Conservation (phyloP, 2,888 invertebrate genomes). For the Peribatodes rhomboidaria region DNA sequence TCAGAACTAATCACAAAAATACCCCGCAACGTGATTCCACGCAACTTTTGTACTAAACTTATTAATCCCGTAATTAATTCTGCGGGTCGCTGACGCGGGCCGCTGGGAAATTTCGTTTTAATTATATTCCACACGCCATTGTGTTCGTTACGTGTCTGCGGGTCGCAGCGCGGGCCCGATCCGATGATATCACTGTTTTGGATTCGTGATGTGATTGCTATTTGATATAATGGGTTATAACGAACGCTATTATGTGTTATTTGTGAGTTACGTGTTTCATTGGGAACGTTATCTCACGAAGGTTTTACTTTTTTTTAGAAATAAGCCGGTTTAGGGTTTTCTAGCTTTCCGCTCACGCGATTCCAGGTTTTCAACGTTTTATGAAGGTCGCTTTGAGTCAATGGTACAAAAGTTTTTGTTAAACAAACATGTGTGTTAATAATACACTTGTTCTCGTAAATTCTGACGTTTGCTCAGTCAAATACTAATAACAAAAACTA, state of each 20-base stretch:
- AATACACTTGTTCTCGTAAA: too few relatives aligned
- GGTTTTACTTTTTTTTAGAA: neutral
- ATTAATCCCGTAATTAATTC: slow-evolving; percentile 32
- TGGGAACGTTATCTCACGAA: slow-evolving; percentile 12
- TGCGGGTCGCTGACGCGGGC: slow-evolving; percentile 21
- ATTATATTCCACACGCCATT: slow-evolving; percentile 31
- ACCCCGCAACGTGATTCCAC: slow-evolving; percentile 8
- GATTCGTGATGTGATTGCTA: slow-evolving; percentile 17
- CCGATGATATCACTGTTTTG: slow-evolving; percentile 12
- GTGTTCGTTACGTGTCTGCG: slow-evolving; percentile 24
- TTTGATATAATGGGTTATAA: slow-evolving; percentile 12
- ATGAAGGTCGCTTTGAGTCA: too few relatives aligned
- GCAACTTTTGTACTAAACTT: slow-evolving; percentile 24
- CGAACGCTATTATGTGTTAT: slow-evolving; percentile 7
- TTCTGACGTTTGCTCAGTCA: too few relatives aligned
- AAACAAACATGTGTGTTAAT: too few relatives aligned
- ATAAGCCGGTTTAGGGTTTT: neutral
- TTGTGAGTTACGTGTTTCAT: slow-evolving; percentile 1
- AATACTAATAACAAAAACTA: too few relatives aligned
- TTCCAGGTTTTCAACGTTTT: too few relatives aligned
- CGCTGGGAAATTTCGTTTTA: slow-evolving; percentile 37
- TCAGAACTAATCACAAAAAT: slow-evolving; percentile 17
- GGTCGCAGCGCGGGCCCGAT: slow-evolving; percentile 18
- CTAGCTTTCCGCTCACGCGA: neutral
- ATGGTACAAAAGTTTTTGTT: too few relatives aligned